Base-by-base conservation (phyloP, 1,140 invertebrate genomes). In the Pseudachorutes palmiensis region DNA sequence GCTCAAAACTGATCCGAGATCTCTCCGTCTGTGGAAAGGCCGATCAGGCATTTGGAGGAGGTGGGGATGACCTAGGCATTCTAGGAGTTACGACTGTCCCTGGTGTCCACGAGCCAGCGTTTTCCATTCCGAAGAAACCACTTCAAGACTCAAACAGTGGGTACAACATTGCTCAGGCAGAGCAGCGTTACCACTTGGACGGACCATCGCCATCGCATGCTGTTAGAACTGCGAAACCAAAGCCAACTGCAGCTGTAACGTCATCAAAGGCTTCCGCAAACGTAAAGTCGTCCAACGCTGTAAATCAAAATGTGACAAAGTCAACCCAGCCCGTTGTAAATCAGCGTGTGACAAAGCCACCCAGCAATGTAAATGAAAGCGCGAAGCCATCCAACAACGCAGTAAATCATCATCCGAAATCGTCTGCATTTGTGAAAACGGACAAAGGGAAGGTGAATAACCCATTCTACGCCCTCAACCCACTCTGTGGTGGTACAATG, bases 41-140 rank as follows among this genome's bases (percentile, higher is more conserved):
- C 5, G 51, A 55, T 26, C 51, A 55, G 9, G 5, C 24, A 16
- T 55, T 55, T 55, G 51, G 51, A 9, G 5, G 14, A 16, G 51
- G 51, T 26, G 5, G 24, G 24, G 24, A 26, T 19, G 51, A 55
- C 9, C 36, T 19, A 45, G 36, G 36, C 36, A 12, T 45, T 45
- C n/a, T n/a, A n/a, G n/a, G n/a, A n/a, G n/a, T n/a, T n/a, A n/a
- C n/a, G n/a, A n/a, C n/a, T n/a, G n/a, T n/a, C n/a, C n/a, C n/a
- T n/a, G n/a, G n/a, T n/a, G n/a, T n/a, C 3, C 51, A 9, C 5
- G 51, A 55, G 24, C 51, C 51, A 55, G 51, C 51, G 24, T 55
- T 62, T 62, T 12, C 29, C 36, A 29, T 29, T 55, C 65, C 14
- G 41, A 66, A 45, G 65, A 66, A 58, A 66, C 59, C 29, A 16